Conservation (phyloP, 2,797 vertebrate genomes). For the Apogon hyalosoma region DNA sequence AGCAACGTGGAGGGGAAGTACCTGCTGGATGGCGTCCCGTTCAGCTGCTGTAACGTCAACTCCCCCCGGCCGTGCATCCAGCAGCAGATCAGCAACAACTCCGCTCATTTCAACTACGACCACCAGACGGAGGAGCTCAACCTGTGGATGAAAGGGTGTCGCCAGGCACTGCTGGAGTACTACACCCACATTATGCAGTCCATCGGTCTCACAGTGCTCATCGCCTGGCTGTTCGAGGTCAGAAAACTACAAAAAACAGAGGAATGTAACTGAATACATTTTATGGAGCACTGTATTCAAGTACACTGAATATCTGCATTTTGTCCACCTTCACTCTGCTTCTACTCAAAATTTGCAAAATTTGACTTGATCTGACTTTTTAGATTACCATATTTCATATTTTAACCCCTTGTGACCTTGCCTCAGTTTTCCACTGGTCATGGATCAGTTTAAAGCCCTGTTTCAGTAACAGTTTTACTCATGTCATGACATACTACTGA, state of each 20-base stretch:
- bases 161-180: constrained; percentile 89
- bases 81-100: constrained; percentile 90
- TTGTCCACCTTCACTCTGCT: no score
- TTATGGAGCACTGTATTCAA: no score
- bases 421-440: no score
- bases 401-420: no score
- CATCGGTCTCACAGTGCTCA: constrained; percentile 87
- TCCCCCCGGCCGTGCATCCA: constrained; percentile 94
- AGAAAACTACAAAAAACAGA: constrained; percentile 28
- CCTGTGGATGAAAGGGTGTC: constrained; percentile 90
- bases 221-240: constrained; percentile 95
- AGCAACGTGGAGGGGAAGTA: constrained; percentile 91
- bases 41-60: constrained; percentile 93
- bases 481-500: no score
- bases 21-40: constrained; percentile 90
- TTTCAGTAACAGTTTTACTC: no score
- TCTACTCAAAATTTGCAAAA: no score
- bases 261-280: no score
- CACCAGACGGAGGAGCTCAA: constrained; percentile 90
- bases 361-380: no score
- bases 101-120: constrained; percentile 91
- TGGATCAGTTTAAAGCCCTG: no score
- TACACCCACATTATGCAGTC: constrained; percentile 90
- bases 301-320: no score
- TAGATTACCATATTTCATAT: no score